These are phyloP conservation scores for Amphiprion clarkii DNA, from an alignment of 2,797 vertebrate genomes.

Conservation along the genomic window DNA sequence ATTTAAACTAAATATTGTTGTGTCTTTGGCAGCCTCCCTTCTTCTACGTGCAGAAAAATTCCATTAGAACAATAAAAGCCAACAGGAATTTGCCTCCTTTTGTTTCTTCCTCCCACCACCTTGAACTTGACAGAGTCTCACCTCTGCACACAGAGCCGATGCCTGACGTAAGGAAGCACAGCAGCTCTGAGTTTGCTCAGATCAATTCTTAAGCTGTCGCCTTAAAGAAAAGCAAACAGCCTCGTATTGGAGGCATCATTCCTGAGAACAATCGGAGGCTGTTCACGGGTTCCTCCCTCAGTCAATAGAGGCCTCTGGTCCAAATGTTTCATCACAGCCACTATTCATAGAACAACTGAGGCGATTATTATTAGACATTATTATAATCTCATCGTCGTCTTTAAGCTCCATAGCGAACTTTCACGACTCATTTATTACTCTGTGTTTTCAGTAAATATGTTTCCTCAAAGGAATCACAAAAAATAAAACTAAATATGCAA, in stretches of 20 bases:
- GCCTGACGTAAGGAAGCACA: constrained; percentile 27
- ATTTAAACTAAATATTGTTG: background rate
- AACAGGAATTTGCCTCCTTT: constrained; percentile 1
- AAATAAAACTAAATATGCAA: background rate
- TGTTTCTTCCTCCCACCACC: constrained; percentile 17
- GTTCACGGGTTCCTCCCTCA: constrained; percentile 78
- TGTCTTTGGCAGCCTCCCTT: background rate
- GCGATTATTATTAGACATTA: too few relatives aligned
- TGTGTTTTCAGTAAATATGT: background rate
- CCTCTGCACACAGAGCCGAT: constrained; percentile 40
- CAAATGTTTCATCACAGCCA: constrained; percentile 37
- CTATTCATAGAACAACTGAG: background rate
- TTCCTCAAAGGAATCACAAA: constrained; percentile 5
- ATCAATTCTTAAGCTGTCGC: constrained; percentile 74
- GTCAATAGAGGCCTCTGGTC: constrained; percentile 77
- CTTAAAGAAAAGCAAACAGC: constrained; percentile 77
- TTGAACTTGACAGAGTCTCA: constrained; percentile 30
- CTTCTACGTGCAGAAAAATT: background rate
- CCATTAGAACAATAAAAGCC: background rate
- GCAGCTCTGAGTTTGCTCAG: constrained; percentile 63
- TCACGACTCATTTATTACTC: background rate
- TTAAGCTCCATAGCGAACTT: background rate
- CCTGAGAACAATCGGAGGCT: constrained; percentile 81
- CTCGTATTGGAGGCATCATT: constrained; percentile 59
- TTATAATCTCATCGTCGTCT: background rate